Conservation (phyloP, 2,797 vertebrate genomes). For the Tapera naevia region DNA sequence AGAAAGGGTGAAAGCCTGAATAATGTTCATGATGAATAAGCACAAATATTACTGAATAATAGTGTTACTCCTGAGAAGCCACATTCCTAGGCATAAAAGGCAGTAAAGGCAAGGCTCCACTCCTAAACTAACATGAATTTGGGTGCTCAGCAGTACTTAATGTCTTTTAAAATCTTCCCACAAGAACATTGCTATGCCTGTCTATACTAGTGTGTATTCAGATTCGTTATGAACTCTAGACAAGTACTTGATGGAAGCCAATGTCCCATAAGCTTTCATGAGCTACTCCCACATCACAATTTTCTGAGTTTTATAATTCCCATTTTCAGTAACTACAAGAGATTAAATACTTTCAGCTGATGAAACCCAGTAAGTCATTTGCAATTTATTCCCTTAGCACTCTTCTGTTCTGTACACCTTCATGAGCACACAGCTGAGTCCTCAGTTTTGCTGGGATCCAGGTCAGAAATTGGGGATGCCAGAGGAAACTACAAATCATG, state of each 20-base stretch:
- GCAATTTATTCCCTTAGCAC: neutral
- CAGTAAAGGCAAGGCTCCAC: neutral
- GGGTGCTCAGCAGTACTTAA: neutral
- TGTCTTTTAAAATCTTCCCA: neutral
- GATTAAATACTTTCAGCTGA: neutral
- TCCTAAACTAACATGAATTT: neutral
- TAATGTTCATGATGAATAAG: neutral
- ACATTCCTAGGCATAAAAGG: neutral
- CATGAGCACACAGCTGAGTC: neutral
- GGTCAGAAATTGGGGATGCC: neutral
- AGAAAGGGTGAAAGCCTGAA: neutral
- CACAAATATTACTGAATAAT: neutral
- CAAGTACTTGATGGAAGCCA: neutral
- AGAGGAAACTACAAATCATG: neutral
- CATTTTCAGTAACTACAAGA: neutral
- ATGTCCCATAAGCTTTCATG: fast-evolving
- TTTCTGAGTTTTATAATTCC: neutral
- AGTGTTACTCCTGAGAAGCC: neutral
- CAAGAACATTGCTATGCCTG: neutral
- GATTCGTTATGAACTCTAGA: neutral
- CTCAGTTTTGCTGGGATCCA: neutral
- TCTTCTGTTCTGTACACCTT: neutral
- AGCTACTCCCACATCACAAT: neutral
- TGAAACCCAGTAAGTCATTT: neutral
- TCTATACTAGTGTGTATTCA: neutral